Base-by-base conservation (phyloP, 2,797 vertebrate genomes). In the Loris lydekkerianus region DNA sequence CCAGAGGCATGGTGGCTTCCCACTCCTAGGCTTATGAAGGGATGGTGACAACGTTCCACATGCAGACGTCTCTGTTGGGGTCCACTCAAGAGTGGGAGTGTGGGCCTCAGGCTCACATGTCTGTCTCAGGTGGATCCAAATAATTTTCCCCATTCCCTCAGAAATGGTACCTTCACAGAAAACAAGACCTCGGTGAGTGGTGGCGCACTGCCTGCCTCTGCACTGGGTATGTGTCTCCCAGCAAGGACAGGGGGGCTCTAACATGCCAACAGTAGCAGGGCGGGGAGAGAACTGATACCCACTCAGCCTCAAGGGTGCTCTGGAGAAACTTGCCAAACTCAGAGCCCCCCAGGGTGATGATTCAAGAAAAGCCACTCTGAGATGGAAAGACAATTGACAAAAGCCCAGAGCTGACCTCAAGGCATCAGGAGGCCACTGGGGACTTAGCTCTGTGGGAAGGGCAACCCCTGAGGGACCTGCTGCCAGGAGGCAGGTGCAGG, bases 401-500 rank as follows among this genome's bases (percentile, higher is more conserved):
- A 56, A 25, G 31, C 37, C 0, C 29, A 23, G 17, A 31, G 91
- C 21, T 3, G 23, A 63, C 56, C 31, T 25, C 17, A 7, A 2
- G 43, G 37, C 0, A 0, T 23, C 20, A 56, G 60, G 37, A 70
- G 56, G 3, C 13, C 49, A 10, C 34, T 9, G 2, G n/a, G 61
- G 46, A 9, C n/a, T 25, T 9, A 56, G 67, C 80, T 27, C 80
- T 58, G 0, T 0, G 31, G 81, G n/a, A 60, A 21, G 4, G 9
- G 10, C 34, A 17, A n/a, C 72, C 60, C 72, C 27, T 3, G 8
- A 1, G 31, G 91, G 56, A 5, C 78, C 3, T n/a, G 37, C 17
- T 14, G 34, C 10, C 1, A 2, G 3, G 11, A 13, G 8, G 25
- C 1, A 0, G 40, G 34, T 0, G 18, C 25, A 1, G 0, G 0